Base-by-base conservation (phyloP, 2,797 vertebrate genomes). In the Tragelaphus oryx region DNA sequence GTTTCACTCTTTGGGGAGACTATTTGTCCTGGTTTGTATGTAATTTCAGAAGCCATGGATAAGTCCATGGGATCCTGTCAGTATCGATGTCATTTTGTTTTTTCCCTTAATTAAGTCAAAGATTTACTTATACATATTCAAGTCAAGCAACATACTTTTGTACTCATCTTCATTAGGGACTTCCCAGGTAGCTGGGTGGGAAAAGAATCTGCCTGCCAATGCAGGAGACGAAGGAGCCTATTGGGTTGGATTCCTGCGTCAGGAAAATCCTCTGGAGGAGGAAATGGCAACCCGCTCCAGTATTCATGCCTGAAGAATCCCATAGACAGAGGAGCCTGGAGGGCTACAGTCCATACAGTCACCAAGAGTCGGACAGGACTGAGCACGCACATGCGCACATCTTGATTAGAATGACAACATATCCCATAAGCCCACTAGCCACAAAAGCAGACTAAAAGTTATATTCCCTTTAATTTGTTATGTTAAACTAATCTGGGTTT, bases 31-130 rank as follows among this genome's bases (percentile, higher is more conserved):
- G 7, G 13, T 91, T 92, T 85, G 12, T 16, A 50, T 79, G 3
- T 65, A 54, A 92, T 83, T 12, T 30, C 28, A 89, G n/a, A 87
- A 90, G 18, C 18, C 41, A 22, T 44, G 22, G 46, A 18, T 59
- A 59, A 57, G 13, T 30, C 79, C n/a, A 16, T 9, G 22, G 13
- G 26, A 74, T 65, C 0, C 16, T 80, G 30, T 50, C 6, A 4
- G 3, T 84, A 71, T 20, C 37, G 46, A 48, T 3, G 30, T 4
- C 3, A 6, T 33, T 11, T 74, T 71, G 16, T 26, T 71, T 59
- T 57, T 57, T 5, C 24, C 68, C 89, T 92, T 83, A 86, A 92
- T 57, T 7, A 96, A 87, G 68, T 37, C 24, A 90, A 96, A 95
- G 24, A 1, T 92, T 89, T 68, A 85, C 75, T 81, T 89, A 74